Evolutionary conservation across 64 coral and sea anemone species (phyloP).

Genomic region (Montipora foliosa): DNA sequence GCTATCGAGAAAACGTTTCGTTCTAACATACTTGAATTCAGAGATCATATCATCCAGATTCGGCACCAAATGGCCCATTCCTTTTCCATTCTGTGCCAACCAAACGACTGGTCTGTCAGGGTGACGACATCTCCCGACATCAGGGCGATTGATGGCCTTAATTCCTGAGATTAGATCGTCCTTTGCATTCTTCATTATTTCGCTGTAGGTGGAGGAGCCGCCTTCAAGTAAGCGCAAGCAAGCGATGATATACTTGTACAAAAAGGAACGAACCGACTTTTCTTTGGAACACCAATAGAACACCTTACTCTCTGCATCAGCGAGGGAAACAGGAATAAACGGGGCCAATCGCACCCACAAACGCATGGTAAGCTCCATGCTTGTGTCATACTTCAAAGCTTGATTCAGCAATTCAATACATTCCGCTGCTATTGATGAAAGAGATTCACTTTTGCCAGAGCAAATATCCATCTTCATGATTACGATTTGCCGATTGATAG

Average conservation of each 20-base stretch:
- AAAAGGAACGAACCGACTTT: conserved; percentile 35
- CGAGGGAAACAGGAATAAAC: conserved; percentile 24
- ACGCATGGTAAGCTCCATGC: conserved; percentile 66
- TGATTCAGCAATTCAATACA: conserved; percentile 32
- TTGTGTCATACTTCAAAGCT: conserved; percentile 32
- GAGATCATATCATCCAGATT: conserved; percentile 25
- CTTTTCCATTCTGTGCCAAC: conserved; percentile 42
- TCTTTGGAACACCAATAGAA: conserved; percentile 28
- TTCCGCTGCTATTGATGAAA: neutral
- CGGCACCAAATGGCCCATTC: conserved; percentile 56
- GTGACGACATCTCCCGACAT: conserved; percentile 71
- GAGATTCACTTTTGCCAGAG: neutral
- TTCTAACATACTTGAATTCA: conserved; percentile 14
- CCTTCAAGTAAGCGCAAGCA: conserved; percentile 68
- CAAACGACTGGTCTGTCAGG: conserved; percentile 78
- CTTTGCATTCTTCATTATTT: conserved; percentile 33
- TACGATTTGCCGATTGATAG: conserved; percentile 70
- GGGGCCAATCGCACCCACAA: conserved; percentile 61
- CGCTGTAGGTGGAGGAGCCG: neutral
- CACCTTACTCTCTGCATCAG: conserved; percentile 47
- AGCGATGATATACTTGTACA: conserved; percentile 63
- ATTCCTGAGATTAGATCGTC: conserved; percentile 59
- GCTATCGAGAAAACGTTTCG: conserved; percentile 18
- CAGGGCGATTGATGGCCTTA: conserved; percentile 53
- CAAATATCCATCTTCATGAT: conserved; percentile 33